Conservation (phyloP, 2,888 invertebrate species). For the Drosophila niveifrons region DNA sequence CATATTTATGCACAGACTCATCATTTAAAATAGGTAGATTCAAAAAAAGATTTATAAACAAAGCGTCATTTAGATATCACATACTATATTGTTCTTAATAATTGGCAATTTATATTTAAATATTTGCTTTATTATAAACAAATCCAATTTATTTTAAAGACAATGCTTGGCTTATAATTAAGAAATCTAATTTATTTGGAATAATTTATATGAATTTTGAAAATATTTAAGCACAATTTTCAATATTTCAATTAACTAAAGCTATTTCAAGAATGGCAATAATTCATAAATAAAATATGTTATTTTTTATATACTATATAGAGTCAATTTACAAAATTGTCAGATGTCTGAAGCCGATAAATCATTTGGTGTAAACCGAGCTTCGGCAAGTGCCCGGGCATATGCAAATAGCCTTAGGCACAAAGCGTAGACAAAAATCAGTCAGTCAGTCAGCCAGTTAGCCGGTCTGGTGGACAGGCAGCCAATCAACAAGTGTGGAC, state of each 20-base stretch:
- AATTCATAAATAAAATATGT: too few species aligned
- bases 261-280: too few species aligned
- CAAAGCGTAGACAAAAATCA: slow-evolving; percentile 48
- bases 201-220: too few species aligned
- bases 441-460: slow-evolving; percentile 39
- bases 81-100: neutral
- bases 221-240: too few species aligned
- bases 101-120: neutral
- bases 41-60: neutral
- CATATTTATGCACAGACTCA: slow-evolving; percentile 38
- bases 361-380: neutral
- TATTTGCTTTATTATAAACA: neutral
- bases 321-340: too few species aligned
- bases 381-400: neutral
- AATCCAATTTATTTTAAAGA: neutral
- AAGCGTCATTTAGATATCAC: neutral
- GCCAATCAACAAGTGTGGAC: slow-evolving; percentile 41
- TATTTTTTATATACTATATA: too few species aligned
- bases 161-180: neutral
- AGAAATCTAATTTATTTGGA: too few species aligned
- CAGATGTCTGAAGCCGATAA: neutral
- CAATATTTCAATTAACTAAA: too few species aligned
- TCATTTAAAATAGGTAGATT: slow-evolving; percentile 6
- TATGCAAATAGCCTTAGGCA: neutral
- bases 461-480: slow-evolving; percentile 15